phyloP scores from a whole-genome alignment of 2,888 invertebrate species.

The Galeruca laticollis region DNA sequence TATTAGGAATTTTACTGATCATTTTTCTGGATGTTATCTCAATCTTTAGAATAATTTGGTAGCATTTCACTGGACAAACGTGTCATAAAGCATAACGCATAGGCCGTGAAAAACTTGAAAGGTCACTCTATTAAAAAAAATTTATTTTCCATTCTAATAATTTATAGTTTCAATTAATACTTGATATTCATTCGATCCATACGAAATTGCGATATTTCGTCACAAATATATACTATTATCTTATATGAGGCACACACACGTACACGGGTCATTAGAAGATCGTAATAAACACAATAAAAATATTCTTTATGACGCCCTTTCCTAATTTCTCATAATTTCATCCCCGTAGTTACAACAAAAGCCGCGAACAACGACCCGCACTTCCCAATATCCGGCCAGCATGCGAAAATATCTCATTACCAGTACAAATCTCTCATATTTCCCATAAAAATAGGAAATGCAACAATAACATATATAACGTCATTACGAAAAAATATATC shows the following conservation, averaged over 20 bases:
- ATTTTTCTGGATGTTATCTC: too few relatives aligned
- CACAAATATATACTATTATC: neutral
- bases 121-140: too few relatives aligned
- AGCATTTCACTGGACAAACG: too few relatives aligned
- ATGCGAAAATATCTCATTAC: constrained; percentile 61
- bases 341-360: constrained; percentile 30
- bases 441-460: constrained; percentile 58
- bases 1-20: too few relatives aligned
- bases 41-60: too few relatives aligned
- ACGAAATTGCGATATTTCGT: too few relatives aligned
- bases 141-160: too few relatives aligned
- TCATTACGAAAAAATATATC: constrained; percentile 62
- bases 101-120: too few relatives aligned
- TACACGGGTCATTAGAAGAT: constrained; percentile 15
- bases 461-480: constrained; percentile 59
- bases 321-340: constrained; percentile 47
- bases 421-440: constrained; percentile 54
- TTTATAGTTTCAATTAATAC: too few relatives aligned
- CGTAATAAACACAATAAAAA: neutral
- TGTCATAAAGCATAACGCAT: too few relatives aligned
- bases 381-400: constrained; percentile 48
- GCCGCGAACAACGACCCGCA: constrained; percentile 38
- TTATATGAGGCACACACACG: constrained; percentile 7
- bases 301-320: constrained; percentile 25
- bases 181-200: too few relatives aligned